phyloP scores from a whole-genome alignment of 2,888 invertebrate genomes.

The Sinopyrophorus schimmeli region DNA sequence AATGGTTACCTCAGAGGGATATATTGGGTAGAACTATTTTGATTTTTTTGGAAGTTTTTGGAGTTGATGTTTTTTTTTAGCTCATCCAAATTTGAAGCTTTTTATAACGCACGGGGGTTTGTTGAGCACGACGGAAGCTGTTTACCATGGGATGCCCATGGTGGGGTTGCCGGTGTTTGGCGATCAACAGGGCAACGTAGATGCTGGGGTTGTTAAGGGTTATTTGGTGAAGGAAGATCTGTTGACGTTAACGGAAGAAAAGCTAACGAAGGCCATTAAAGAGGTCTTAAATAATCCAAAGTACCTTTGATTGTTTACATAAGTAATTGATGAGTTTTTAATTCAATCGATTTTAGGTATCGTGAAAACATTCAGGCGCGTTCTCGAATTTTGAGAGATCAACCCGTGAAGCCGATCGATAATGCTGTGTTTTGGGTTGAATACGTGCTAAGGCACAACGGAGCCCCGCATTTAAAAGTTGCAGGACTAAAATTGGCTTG shows the following conservation, averaged over 20 bases:
- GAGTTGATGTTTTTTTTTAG: slow-evolving; percentile 42
- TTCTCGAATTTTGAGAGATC: slow-evolving; percentile 39
- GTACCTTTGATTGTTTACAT: not conserved
- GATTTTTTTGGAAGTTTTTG: not conserved
- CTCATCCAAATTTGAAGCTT: slow-evolving; percentile 59
- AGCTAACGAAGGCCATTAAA: slow-evolving; percentile 50
- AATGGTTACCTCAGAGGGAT: slow-evolving; percentile 47
- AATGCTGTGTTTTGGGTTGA: slow-evolving; percentile 45
- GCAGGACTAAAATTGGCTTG: slow-evolving; percentile 36
- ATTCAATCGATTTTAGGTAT: slow-evolving; percentile 23
- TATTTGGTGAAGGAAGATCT: slow-evolving; percentile 52
- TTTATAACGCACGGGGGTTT: slow-evolving; percentile 65
- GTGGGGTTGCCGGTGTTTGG: slow-evolving; percentile 59
- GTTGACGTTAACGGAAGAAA: slow-evolving; percentile 52
- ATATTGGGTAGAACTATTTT: slow-evolving; percentile 39
- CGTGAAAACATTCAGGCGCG: slow-evolving; percentile 19
- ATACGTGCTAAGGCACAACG: slow-evolving; percentile 41
- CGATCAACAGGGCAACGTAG: slow-evolving; percentile 58
- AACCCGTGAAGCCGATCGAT: slow-evolving; percentile 42
- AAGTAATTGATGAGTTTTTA: not conserved
- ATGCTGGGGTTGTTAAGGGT: slow-evolving; percentile 53
- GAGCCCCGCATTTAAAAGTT: slow-evolving; percentile 39
- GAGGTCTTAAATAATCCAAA: slow-evolving; percentile 49
- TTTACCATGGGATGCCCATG: slow-evolving; percentile 57
- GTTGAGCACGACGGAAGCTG: slow-evolving; percentile 61